Conservation (phyloP, 2,113 vertebrate species). For the Riparia riparia region DNA sequence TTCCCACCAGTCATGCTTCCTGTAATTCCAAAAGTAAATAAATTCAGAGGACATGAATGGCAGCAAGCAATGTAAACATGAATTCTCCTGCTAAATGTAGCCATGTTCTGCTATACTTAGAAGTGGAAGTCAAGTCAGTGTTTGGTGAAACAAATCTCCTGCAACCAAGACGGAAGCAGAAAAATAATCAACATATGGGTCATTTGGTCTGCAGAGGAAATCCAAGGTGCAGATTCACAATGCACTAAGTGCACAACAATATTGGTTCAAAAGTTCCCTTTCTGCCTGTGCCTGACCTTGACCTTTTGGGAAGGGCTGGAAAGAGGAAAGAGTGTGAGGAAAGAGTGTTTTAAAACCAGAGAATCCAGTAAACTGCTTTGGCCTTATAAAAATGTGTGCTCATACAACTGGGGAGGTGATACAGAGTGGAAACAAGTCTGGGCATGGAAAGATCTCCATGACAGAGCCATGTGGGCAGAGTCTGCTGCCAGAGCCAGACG, state of each 20-base stretch:
- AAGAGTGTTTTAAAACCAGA: slow-evolving; percentile 8
- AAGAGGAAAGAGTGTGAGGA: slow-evolving; percentile 32
- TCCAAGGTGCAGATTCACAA: slow-evolving; percentile 50
- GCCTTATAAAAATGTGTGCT: background rate
- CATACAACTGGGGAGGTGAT: background rate
- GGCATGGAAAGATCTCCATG: background rate
- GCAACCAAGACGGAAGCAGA: slow-evolving; percentile 51
- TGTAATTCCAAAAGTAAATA: slow-evolving; percentile 30
- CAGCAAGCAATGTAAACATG: slow-evolving; percentile 53
- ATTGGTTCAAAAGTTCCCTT: slow-evolving; percentile 24
- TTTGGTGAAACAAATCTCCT: slow-evolving; percentile 17
- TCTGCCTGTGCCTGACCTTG: slow-evolving; percentile 40
- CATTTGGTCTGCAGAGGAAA: background rate
- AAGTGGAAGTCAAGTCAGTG: slow-evolving; percentile 27
- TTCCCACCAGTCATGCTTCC: slow-evolving; percentile 26
- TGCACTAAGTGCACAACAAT: slow-evolving; percentile 9
- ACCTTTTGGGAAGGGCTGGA: background rate
- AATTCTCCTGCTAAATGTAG: slow-evolving; percentile 38
- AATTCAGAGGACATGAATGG: slow-evolving; percentile 8
- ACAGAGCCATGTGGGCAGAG: background rate
- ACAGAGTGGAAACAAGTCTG: background rate
- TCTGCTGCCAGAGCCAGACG: background rate
- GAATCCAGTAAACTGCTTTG: background rate
- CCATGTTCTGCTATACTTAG: slow-evolving; percentile 36
- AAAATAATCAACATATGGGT: background rate